These are phyloP conservation scores for Elaeidobius kamerunicus DNA, from an alignment of 2,888 invertebrate genomes.

Conservation along the genomic window DNA sequence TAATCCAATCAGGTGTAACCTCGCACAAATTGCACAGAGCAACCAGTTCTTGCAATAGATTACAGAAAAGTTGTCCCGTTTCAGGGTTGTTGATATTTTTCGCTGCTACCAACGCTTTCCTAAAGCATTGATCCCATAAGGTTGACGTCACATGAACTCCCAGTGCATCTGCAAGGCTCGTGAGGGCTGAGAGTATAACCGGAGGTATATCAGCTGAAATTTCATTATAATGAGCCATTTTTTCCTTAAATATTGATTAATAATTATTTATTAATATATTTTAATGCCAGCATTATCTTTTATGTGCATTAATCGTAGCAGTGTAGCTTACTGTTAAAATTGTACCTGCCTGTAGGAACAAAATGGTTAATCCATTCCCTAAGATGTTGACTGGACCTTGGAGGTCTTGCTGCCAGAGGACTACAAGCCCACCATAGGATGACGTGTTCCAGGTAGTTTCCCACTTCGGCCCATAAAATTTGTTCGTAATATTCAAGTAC, in stretches of 20 bases:
- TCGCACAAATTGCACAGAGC: slow-evolving; percentile 73
- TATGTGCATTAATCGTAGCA: too few relatives aligned
- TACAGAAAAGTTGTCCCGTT: slow-evolving; percentile 54
- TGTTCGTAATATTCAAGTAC: slow-evolving; percentile 70
- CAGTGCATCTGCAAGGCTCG: slow-evolving; percentile 72
- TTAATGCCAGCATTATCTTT: too few relatives aligned
- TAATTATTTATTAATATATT: too few relatives aligned
- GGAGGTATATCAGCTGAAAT: slow-evolving; percentile 55
- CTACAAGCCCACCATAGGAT: slow-evolving; percentile 81
- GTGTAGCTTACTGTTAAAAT: too few relatives aligned
- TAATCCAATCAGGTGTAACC: slow-evolving; percentile 66
- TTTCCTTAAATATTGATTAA: too few relatives aligned
- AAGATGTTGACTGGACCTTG: slow-evolving; percentile 62
- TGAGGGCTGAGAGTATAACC: slow-evolving; percentile 66
- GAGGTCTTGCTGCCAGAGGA: slow-evolving; percentile 65
- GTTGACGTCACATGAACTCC: slow-evolving; percentile 77
- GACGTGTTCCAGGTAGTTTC: slow-evolving; percentile 75
- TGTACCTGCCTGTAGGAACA: slow-evolving; percentile 53
- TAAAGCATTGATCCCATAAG: slow-evolving; percentile 72
- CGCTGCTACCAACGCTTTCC: slow-evolving; percentile 53
- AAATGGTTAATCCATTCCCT: slow-evolving; percentile 63
- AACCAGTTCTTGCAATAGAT: slow-evolving; percentile 67
- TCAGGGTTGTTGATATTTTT: slow-evolving; percentile 44
- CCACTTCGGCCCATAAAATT: slow-evolving; percentile 77
- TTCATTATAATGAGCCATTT: too few relatives aligned